phyloP scores from a whole-genome alignment of 2,113 vertebrate genomes.

The Pseudonaja textilis region DNA sequence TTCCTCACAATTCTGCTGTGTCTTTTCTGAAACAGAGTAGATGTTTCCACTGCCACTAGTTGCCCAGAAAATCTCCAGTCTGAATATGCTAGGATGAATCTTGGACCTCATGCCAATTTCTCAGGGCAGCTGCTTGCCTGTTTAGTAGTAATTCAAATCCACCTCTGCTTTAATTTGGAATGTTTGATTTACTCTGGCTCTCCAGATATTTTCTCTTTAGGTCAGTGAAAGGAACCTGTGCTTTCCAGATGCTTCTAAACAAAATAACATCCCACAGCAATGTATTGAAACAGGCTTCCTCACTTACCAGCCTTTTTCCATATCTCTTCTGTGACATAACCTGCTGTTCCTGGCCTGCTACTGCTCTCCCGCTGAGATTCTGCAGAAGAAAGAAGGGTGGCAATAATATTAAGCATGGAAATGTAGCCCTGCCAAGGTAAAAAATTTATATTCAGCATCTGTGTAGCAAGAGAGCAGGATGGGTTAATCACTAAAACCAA shows the following conservation, averaged over 20 bases:
- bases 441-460: neutral
- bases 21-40: neutral
- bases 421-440: neutral
- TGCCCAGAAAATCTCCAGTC: neutral
- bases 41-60: neutral
- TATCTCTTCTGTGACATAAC: slow-evolving; percentile 95
- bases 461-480: neutral
- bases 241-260: neutral
- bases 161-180: neutral
- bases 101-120: neutral
- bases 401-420: slow-evolving; percentile 34
- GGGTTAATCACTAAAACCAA: slow-evolving; percentile 22
- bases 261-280: neutral
- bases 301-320: slow-evolving; percentile 97
- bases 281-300: neutral
- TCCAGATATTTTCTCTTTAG: neutral
- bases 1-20: neutral
- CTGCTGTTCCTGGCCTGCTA: slow-evolving; percentile 78
- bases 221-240: neutral
- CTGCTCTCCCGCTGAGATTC: slow-evolving; percentile 89
- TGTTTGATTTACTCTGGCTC: neutral
- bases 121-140: neutral
- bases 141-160: neutral
- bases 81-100: neutral
- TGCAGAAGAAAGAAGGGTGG: slow-evolving; percentile 57